Evolutionary conservation across 53 echinoderm and acorn worm genomes (phyloP), one percentile per base, ranked within the genome.

Genomic region (Luidia sarsii): DNA sequence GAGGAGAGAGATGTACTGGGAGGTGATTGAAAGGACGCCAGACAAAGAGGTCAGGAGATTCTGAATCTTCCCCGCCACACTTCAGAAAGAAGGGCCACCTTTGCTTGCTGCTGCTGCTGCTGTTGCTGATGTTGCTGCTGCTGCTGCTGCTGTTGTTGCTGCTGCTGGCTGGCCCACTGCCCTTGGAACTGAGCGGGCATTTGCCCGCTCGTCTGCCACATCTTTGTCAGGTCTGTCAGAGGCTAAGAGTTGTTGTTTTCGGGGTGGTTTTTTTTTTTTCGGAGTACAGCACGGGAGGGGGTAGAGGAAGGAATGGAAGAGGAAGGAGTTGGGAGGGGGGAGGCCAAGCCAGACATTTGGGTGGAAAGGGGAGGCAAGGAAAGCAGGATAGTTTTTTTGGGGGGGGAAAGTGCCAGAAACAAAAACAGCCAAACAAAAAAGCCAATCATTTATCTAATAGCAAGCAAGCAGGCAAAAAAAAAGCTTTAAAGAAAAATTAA

Each of bases 201-300:
- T 57, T 59, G 75, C 22, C 30, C 33, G 19, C 41, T 54, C 21
- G 29, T 55, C 46, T 53, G 68, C 92, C 92, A 92, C 86, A 89
- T 68, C 88, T 82, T 92, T 71, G 80, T 61, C 39, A 89, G 20
- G 34, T 91, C 91, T 61, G 91, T 57, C 19, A 87, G 84, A 70
- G 87, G 88, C 92, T 92, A 88, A 57, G n/a, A n/a, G n/a, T n/a
- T n/a, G n/a, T n/a, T n/a, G n/a, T n/a, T n/a, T n/a, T n/a, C n/a
- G n/a, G n/a, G n/a, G n/a, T n/a, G n/a, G n/a, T n/a, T n/a, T n/a
- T n/a, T n/a, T 27, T 65, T 41, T 41, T 71, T 57, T 64, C 48
- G 54, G 60, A 67, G 61, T 31, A 62, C 60, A 21, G 59, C 10
- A 55, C 27, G 62, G 61, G 43, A 10, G 3, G 55, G 34, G 57